These are phyloP conservation scores for Scaptomyza cyrtandrae DNA, from an alignment of 2,888 invertebrate species.

Conservation along the genomic window DNA sequence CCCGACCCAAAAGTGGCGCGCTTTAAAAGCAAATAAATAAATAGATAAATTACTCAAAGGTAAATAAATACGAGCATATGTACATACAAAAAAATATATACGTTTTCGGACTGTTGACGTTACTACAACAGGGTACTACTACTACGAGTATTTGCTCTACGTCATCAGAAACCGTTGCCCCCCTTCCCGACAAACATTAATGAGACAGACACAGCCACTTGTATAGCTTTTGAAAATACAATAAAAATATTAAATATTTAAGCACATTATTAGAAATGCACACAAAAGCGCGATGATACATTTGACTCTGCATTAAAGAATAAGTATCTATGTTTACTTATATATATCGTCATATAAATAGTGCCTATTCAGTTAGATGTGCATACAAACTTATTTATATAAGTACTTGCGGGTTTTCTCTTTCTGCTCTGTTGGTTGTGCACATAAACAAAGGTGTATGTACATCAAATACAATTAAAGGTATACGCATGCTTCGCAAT, in stretches of 20 bases:
- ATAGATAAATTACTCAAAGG: constrained; percentile 80
- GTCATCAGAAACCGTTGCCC: constrained; percentile 57
- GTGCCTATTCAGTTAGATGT: constrained; percentile 32
- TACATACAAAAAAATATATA: constrained; percentile 25
- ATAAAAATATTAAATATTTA: constrained; percentile 77
- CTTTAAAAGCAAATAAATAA: constrained; percentile 78
- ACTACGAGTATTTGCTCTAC: constrained; percentile 63
- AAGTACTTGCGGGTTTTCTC: constrained; percentile 6
- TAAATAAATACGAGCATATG: constrained; percentile 70
- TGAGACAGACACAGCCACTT: constrained; percentile 53
- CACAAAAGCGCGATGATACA: constrained; percentile 46
- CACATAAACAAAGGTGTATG: constrained; percentile 47
- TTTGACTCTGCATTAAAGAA: constrained; percentile 42
- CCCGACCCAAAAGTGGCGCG: constrained; percentile 66
- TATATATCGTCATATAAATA: constrained; percentile 34
- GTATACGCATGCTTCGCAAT: constrained; percentile 25
- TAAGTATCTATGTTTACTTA: constrained; percentile 30
- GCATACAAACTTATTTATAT: constrained; percentile 10
- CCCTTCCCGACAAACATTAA: constrained; percentile 56
- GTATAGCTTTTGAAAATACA: constrained; percentile 66
- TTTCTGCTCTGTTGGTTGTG: constrained; percentile 44
- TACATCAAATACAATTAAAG: constrained; percentile 36
- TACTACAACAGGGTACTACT: constrained; percentile 37
- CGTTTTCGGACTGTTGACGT: constrained; percentile 64
- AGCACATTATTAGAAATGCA: constrained; percentile 77